Percentiles rank a stretch among this genome's conserved stretches.
Evolutionary conservation across 2,797 vertebrate genomes (phyloP).

Genomic region (Epinephelus malabaricus): DNA sequence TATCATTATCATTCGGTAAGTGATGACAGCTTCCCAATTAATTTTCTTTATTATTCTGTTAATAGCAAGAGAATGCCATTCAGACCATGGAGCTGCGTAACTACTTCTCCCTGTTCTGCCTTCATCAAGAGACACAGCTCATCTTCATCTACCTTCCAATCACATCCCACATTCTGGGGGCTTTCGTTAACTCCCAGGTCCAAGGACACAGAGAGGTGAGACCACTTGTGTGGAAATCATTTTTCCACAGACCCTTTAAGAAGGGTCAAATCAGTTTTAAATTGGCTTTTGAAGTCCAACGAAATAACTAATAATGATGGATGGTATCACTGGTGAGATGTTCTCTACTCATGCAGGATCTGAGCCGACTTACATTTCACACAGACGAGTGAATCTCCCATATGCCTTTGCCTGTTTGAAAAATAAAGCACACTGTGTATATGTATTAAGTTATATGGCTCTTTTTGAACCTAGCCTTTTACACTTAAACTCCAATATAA

Average conservation of each 20-base stretch:
- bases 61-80: slow-evolving; percentile 96
- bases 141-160: slow-evolving; percentile 96
- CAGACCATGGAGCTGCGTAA: slow-evolving; percentile 97
- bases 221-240: slow-evolving; percentile 37
- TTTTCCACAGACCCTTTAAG: slow-evolving; percentile 4
- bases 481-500: neutral
- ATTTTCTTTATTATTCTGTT: slow-evolving; percentile 9
- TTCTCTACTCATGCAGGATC: slow-evolving; percentile 25
- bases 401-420: neutral
- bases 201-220: slow-evolving; percentile 97
- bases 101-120: slow-evolving; percentile 97
- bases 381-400: slow-evolving; percentile 9
- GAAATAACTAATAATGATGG: slow-evolving; percentile 46
- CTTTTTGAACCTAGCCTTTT: neutral
- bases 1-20: neutral
- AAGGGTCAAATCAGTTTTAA: slow-evolving; percentile 40
- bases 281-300: slow-evolving; percentile 48
- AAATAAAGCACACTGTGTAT: slow-evolving; percentile 4
- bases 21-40: neutral
- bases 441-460: slow-evolving; percentile 8
- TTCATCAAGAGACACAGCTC: slow-evolving; percentile 97
- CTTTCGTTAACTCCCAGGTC: slow-evolving; percentile 97
- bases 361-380: slow-evolving; percentile 31
- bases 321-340: slow-evolving; percentile 29
- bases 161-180: slow-evolving; percentile 94